Base-by-base conservation (phyloP, 64 coral and sea anemone species). In the Montipora capricornis region DNA sequence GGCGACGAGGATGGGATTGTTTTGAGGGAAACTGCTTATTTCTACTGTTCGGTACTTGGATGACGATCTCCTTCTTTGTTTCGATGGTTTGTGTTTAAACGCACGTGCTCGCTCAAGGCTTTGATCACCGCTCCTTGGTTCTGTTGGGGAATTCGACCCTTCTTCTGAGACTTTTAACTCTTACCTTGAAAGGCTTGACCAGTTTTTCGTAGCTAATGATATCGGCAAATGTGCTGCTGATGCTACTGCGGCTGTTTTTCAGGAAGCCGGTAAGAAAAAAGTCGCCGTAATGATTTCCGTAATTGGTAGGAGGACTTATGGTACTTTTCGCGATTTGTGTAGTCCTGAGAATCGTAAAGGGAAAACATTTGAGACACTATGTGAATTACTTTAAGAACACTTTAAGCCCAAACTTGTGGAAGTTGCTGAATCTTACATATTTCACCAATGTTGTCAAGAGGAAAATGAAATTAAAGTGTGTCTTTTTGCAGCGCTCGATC, bases 111-210 rank as follows among this genome's bases (percentile, higher is more conserved):
- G 9, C 52, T 9, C 20, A 85, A 45, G 20, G 82, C 58, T 66
- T 68, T 44, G 29, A 29, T 29, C 29, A 47, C 22, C 59, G 77
- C 71, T 93, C 20, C 24, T 94, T 88, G 76, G 84, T 68, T 87
- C 85, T 44, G 5, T 94, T 80, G 83, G 84, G 26, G 84, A 94
- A 53, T 94, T 80, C 57, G 83, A 94, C 55, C 67, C 92, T 52
- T 80, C 92, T 20, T 80, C 85, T 6, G 92, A 94, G 59, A 73
- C 88, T 81, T 94, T 80, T 57, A n/a, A 69, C 74, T 7, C 52
- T 5, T 55, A 0, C 52, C 52, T 55, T 55, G 52, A 55, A 55
- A 55, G 52, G 9, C 52, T 89, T 61, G 87, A 92, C 14, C 90
- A 86, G 80, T 92, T 75, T 60, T 92, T 92, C 45, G 60, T 76